Evolutionary conservation across 2,888 invertebrate species (phyloP), one percentile per base, ranked within the genome.

Genomic region (Acholoe squamosa): DNA sequence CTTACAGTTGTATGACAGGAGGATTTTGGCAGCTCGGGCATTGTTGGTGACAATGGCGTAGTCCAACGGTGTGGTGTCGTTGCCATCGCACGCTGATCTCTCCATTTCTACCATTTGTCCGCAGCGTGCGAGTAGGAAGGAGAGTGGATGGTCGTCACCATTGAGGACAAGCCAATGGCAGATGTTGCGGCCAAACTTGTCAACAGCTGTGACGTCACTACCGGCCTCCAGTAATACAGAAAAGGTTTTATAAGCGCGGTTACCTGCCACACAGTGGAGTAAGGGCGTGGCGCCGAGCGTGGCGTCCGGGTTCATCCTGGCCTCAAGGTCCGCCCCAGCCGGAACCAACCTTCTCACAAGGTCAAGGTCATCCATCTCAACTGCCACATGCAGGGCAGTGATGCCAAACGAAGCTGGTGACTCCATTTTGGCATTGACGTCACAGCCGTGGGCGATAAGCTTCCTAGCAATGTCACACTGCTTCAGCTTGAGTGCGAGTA

Each of bases 181-280:
- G 22, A 84, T 16, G 14, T 28, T 28, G 0, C 84, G 1, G 16
- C 84, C 84, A 25, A 84, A 84, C 25, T 84, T 84, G 43, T 84
- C 84, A 0, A 25, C 12, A 0, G 84, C 84, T 25, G 14, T 33
- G 19, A 43, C 43, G n/a, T 84, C 43, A 43, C 43, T 51, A 1
- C 84, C 84, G 7, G 84, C 84, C 22, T 51, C 34, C 1, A 84
- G 84, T 5, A 84, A 25, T 25, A 84, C 84, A 1, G 84, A 33
- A 34, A 84, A 43, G 84, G 51, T 43, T 10, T 84, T 34, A 51
- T 84, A 84, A 19, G 84, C 28, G 1, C 84, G 22, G 84, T 84
- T 84, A n/a, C 84, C 84, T 0, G 84, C 84, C 84, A 84, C 84
- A 43, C 84, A 84, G 84, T 84, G 84, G 1, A 84, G 84, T 5